These are phyloP conservation scores for Paramisgurnus dabryanus DNA, from an alignment of 2,113 vertebrate genomes.

Conservation along the genomic window DNA sequence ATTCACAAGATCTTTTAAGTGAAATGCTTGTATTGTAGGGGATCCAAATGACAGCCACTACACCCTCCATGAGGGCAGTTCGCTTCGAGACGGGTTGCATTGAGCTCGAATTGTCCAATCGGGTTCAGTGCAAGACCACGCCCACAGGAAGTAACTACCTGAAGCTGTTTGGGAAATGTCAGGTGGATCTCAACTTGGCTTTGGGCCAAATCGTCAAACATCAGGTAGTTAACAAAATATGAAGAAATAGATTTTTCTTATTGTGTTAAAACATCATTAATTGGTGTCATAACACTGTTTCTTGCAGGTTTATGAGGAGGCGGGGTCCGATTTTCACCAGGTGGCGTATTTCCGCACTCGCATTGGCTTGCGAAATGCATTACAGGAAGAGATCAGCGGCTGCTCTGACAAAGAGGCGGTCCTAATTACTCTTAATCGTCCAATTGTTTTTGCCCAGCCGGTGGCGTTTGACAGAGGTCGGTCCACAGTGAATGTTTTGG, in stretches of 20 bases:
- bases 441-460: constrained; percentile 95
- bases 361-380: constrained; percentile 93
- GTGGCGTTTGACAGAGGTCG: constrained; percentile 97
- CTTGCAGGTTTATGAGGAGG: constrained; percentile 94
- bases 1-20: neutral
- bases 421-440: constrained; percentile 94
- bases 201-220: constrained; percentile 98
- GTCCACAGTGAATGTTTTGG: neutral
- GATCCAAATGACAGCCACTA: constrained; percentile 97
- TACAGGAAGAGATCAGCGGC: constrained; percentile 94
- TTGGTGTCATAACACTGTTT: neutral
- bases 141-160: constrained; percentile 94
- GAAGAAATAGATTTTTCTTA: neutral
- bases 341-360: constrained; percentile 98
- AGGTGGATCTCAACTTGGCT: constrained; percentile 95
- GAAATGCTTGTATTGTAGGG: constrained; percentile 72
- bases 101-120: constrained; percentile 94
- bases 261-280: neutral
- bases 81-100: constrained; percentile 97
- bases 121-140: constrained; percentile 93
- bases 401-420: constrained; percentile 96
- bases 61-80: constrained; percentile 96
- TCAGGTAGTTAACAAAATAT: constrained; percentile 76
- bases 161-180: constrained; percentile 98
- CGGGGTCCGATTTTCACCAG: constrained; percentile 97